phyloP scores from a whole-genome alignment of 2,888 invertebrate species.

The Drosophila nr. perissopoda region DNA sequence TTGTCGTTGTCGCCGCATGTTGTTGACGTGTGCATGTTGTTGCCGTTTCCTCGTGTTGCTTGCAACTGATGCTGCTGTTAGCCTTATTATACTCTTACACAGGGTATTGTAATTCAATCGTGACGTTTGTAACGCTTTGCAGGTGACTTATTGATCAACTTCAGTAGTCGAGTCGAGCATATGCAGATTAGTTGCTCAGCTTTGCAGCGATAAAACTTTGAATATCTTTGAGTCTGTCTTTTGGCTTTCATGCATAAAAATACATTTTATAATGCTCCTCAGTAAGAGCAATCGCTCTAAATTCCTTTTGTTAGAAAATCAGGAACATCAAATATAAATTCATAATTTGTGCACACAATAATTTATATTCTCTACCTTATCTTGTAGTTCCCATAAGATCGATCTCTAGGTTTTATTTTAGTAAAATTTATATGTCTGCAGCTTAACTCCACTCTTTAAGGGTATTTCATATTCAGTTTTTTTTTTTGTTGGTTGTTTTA shows the following conservation, averaged over 20 bases:
- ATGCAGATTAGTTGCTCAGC: not conserved
- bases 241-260: not conserved
- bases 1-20: slow-evolving; percentile 69
- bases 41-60: slow-evolving; percentile 42
- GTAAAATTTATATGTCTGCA: not conserved
- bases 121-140: not conserved
- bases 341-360: not conserved
- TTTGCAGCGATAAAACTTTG: not conserved
- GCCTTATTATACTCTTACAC: not conserved
- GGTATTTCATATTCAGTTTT: not conserved
- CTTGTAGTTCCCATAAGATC: not conserved
- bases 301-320: not conserved
- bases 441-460: not conserved
- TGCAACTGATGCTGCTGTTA: slow-evolving; percentile 34
- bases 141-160: not conserved
- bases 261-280: no score
- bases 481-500: slow-evolving; percentile 51
- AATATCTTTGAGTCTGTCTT: no score
- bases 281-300: not conserved
- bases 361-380: not conserved
- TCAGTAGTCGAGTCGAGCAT: not conserved
- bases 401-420: not conserved
- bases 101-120: not conserved
- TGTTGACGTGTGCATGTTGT: slow-evolving; percentile 77
- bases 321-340: not conserved